Percentiles rank a stretch among this genome's conserved stretches.
Conservation (phyloP, 2,888 invertebrate genomes). For the Eupithecia pulchellata region DNA sequence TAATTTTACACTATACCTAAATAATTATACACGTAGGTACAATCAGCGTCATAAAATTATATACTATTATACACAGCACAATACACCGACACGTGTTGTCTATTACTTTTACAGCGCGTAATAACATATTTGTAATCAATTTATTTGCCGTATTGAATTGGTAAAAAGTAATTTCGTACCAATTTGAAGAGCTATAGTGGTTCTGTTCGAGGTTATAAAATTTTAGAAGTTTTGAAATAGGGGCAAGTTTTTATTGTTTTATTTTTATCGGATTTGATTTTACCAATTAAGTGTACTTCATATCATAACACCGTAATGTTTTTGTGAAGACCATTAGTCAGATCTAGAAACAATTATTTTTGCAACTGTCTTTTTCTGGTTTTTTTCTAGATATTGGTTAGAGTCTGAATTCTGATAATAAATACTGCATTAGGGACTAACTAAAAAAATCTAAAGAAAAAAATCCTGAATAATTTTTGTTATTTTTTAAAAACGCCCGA, state of each 20-base stretch:
- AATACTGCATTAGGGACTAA: too few species aligned
- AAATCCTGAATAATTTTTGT: too few species aligned
- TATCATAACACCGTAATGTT: background rate
- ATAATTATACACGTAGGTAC: slow-evolving; percentile 17
- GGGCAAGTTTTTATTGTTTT: slow-evolving; percentile 27
- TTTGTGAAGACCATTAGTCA: background rate
- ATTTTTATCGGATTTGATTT: slow-evolving; percentile 12
- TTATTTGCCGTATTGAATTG: slow-evolving; percentile 39
- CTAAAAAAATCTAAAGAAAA: too few species aligned
- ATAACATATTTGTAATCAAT: slow-evolving; percentile 40
- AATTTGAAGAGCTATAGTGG: slow-evolving; percentile 30
- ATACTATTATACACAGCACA: slow-evolving; percentile 37
- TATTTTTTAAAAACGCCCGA: too few species aligned
- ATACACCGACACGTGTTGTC: slow-evolving; percentile 38
- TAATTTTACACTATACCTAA: slow-evolving; percentile 33
- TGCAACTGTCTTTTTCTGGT: too few species aligned
- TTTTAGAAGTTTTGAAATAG: slow-evolving; percentile 26
- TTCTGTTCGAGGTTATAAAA: slow-evolving; percentile 25
- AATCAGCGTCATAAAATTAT: slow-evolving; percentile 13
- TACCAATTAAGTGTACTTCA: background rate
- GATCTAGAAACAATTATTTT: background rate
- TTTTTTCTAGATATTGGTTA: too few species aligned
- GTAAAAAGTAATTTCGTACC: slow-evolving; percentile 39
- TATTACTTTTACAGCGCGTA: slow-evolving; percentile 38
- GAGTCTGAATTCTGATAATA: too few species aligned